Conservation (phyloP, 1,140 invertebrate species). For the Tribolium castaneum region DNA sequence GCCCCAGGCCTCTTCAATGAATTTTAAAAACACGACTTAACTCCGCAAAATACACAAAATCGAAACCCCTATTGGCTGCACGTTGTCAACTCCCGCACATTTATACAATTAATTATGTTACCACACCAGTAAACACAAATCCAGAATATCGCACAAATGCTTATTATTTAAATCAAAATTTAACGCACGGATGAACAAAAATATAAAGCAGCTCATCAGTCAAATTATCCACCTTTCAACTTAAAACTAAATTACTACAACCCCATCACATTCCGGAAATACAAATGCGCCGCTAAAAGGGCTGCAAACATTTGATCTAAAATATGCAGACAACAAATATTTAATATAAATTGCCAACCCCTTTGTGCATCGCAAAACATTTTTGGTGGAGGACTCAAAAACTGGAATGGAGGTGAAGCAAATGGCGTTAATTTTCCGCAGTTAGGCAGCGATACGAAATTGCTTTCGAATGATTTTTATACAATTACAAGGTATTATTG, state of each 20-base stretch:
- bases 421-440: no score
- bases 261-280: background rate
- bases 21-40: background rate
- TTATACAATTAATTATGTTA: constrained; percentile 7
- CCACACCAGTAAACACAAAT: constrained; percentile 7
- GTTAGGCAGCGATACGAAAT: no score
- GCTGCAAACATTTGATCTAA: background rate
- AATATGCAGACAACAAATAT: background rate
- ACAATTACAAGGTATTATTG: background rate
- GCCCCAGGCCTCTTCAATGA: background rate
- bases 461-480: background rate
- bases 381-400: no score
- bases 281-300: background rate
- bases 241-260: background rate
- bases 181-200: background rate
- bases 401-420: no score
- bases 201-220: background rate
- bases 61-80: background rate
- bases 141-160: background rate
- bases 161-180: constrained; percentile 2
- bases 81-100: background rate
- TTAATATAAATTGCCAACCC: background rate
- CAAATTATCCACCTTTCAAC: background rate
- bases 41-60: background rate
- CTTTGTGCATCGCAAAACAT: background rate